Base-by-base conservation (phyloP, 2,797 vertebrate genomes). In the Syndactyla subalaris region DNA sequence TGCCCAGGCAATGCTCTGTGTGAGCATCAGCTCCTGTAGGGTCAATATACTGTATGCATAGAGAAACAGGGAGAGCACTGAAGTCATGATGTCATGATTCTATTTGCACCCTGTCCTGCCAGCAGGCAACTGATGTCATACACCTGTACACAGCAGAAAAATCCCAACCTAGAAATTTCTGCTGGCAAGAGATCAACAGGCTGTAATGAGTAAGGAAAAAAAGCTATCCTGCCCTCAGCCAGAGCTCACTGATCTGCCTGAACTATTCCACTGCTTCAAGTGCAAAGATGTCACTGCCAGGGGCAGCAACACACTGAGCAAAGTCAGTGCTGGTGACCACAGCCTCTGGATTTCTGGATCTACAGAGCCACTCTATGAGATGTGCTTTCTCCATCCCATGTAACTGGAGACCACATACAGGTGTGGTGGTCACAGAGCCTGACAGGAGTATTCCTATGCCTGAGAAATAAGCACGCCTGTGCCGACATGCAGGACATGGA, bases 161-260 rank as follows among this genome's bases (percentile, higher is more conserved):
- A 87, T 73, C 75, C 77, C 84, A 92, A 49, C 92, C 95, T 46
- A 91, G 92, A 94, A 73, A 90, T 83, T 96, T 95, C 93, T 92
- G 83, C 93, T 93, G 95, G 91, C 89, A 68, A 57, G 89, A 77
- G 65, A 94, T 92, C 93, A 96, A 80, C 89, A 88, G 96, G 76
- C 89, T 79, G 48, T 30, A 84, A 89, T 15, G 39, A 91, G 89
- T 18, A 67, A 84, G 41, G 79, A 61, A 94, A 95, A 74, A 71
- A 88, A 95, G 77, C 77, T 9, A 66, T 2, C 77, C 81, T 91
- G 88, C 76, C 78, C 46, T 57, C 10, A 77, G 81, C 70, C 71
- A 71, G 58, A 91, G 72, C 81, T 88, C 68, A 14, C 49, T 43
- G 70, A 91, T 59, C 57, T 77, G 67, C 91, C 58, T 51, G 39